Evolutionary conservation across 2,888 invertebrate genomes (phyloP), one percentile per base, ranked within the genome.

Genomic region (Xiphydria camelus): DNA sequence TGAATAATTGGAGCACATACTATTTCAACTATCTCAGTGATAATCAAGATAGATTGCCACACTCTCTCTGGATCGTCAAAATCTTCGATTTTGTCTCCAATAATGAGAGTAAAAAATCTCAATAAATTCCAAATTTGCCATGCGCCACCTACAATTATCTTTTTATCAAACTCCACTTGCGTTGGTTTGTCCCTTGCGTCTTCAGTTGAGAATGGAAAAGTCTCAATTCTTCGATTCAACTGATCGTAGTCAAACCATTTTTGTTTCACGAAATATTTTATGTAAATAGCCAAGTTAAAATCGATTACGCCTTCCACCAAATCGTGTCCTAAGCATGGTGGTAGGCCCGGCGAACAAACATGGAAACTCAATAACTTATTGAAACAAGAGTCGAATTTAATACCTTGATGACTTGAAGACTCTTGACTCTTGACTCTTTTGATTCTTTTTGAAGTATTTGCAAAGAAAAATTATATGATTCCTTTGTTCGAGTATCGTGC

Each of bases 251-350:
- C 23, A 19, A 54, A 47, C 51, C 51, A 54, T 22, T 44, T 47
- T 6, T 38, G 37, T 40, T 31, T 26, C 10, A 49, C 35, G 23
- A 47, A 41, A 19, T 59, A 22, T 46, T 47, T 50, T 17, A 65
- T 32, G 39, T 64, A 62, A 36, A 49, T 55, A 26, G 46, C 47
- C 37, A 55, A 51, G 17, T 26, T 53, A 21, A 41, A 53, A 66
- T 41, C n/a, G 2, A 59, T 41, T 32, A 64, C 37, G 4, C 64
- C 62, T 47, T 64, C 58, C 17, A 57, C 60, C 4, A 66, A 29
- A 44, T 65, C 65, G 40, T 67, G 66, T 1, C 52, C 57, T 12
- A 66, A 34, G 38, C 64, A 67, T 9, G 66, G 62, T 18, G 63
- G 57, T 17, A 64, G 45, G 5, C 66, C 65, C 4, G 43, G 49